Evolutionary conservation across 2,888 invertebrate genomes (phyloP).

Genomic region (Anorthoa munda): DNA sequence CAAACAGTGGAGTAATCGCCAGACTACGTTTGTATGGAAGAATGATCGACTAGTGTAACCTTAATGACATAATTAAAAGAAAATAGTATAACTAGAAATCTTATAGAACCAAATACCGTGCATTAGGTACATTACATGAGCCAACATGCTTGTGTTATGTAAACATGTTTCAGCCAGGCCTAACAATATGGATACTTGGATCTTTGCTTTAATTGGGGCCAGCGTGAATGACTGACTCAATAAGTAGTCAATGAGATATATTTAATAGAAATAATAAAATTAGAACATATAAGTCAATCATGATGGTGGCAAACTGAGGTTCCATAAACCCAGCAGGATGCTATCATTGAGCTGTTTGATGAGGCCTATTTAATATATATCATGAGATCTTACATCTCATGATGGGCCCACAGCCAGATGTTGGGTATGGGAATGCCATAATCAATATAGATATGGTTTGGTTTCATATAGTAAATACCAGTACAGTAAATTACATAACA

Average conservation of each 20-base stretch:
- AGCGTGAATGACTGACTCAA: neutral
- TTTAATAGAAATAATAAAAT: neutral
- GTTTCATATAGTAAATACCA: neutral
- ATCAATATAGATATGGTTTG: neutral
- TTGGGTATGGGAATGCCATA: neutral
- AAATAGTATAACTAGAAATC: too few relatives aligned
- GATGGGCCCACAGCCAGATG: neutral
- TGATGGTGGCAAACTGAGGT: neutral
- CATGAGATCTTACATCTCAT: neutral
- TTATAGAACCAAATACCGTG: too few relatives aligned
- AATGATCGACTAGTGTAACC: too few relatives aligned
- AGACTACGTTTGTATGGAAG: too few relatives aligned
- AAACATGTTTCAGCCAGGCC: neutral
- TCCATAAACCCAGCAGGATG: neutral
- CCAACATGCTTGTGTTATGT: neutral
- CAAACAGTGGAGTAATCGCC: too few relatives aligned
- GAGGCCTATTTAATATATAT: neutral
- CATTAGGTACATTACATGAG: too few relatives aligned
- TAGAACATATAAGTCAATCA: neutral
- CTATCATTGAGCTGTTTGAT: neutral
- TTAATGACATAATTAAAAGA: too few relatives aligned
- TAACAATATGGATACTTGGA: too few relatives aligned
- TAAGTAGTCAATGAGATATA: slow-evolving; percentile 23
- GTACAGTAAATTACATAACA: slow-evolving; percentile 6
- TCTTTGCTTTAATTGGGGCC: neutral